Conservation (phyloP, 2,888 invertebrate species). For the Andrena flavipes region DNA sequence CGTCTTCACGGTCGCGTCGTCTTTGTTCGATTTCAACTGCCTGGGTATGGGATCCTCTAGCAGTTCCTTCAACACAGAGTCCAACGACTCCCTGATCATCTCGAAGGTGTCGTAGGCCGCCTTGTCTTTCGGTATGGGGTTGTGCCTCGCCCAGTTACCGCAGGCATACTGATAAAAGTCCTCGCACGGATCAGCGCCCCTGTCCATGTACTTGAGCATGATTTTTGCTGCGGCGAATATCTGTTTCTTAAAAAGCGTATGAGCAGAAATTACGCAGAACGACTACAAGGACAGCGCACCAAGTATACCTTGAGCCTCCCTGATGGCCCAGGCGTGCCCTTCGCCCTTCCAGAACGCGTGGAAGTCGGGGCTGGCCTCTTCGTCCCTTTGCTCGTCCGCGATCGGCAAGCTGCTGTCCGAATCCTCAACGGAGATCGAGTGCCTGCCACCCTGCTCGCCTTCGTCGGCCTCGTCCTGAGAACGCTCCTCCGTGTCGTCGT, state of each 20-base stretch:
- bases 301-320: conserved; percentile 86
- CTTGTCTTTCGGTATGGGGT: conserved; percentile 95
- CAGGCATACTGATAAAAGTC: conserved; percentile 95
- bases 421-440: conserved; percentile 47
- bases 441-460: conserved; percentile 40
- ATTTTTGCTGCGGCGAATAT: conserved; percentile 85
- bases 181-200: conserved; percentile 90
- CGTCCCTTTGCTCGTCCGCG: conserved; percentile 29
- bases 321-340: conserved; percentile 86
- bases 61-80: conserved; percentile 89
- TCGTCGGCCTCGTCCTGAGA: conserved; percentile 53
- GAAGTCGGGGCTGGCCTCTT: conserved; percentile 49
- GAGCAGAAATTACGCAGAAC: conserved; percentile 51
- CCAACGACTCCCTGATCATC: conserved; percentile 93
- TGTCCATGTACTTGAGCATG: conserved; percentile 92
- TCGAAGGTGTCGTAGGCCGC: conserved; percentile 96
- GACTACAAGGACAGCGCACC: conserved; percentile 13
- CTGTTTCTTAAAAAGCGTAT: conserved; percentile 61
- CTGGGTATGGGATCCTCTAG: conserved; percentile 86
- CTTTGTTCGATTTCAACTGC: conserved; percentile 70
- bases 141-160: conserved; percentile 93
- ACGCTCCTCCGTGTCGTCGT: conserved; percentile 52
- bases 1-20: conserved; percentile 92
- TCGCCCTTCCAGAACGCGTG: conserved; percentile 87
- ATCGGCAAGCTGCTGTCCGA: conserved; percentile 55